Conservation (phyloP, 64 coral and sea anemone genomes). For the Cladopsammia gracilis region DNA sequence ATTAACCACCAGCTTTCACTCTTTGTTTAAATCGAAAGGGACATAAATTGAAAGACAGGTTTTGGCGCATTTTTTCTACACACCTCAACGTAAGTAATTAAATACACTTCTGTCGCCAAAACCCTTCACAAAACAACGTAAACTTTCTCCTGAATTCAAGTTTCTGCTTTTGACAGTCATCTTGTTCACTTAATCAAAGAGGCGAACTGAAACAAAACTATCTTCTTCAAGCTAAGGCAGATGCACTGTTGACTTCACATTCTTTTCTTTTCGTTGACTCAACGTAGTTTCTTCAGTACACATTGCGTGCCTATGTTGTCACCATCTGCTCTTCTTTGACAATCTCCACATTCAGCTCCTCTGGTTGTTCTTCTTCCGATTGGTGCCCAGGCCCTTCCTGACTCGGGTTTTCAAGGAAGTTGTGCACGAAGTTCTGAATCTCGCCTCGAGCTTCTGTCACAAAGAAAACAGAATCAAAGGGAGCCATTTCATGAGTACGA, state of each 20-base stretch:
- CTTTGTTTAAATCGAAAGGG: background rate
- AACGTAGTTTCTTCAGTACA: background rate
- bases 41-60: too few species aligned
- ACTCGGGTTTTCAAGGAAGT: conserved; percentile 88
- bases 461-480: background rate
- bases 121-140: background rate
- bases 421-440: conserved; percentile 89
- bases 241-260: background rate
- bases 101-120: background rate
- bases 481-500: too few species aligned
- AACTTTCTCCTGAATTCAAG: background rate
- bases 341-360: conserved; percentile 22
- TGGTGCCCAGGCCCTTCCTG: conserved; percentile 44
- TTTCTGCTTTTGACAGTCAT: background rate
- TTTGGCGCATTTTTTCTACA: background rate
- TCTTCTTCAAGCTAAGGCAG: background rate
- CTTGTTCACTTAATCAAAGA: background rate
- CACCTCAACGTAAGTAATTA: background rate
- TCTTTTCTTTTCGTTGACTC: background rate
- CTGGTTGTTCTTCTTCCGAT: conserved; percentile 7
- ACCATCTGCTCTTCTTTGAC: conserved; percentile 62
- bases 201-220: background rate
- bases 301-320: conserved; percentile 28
- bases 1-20: too few species aligned
- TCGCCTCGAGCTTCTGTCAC: conserved; percentile 81